Base-by-base conservation (phyloP, 2,113 vertebrate genomes). In the Mus spicilegus region DNA sequence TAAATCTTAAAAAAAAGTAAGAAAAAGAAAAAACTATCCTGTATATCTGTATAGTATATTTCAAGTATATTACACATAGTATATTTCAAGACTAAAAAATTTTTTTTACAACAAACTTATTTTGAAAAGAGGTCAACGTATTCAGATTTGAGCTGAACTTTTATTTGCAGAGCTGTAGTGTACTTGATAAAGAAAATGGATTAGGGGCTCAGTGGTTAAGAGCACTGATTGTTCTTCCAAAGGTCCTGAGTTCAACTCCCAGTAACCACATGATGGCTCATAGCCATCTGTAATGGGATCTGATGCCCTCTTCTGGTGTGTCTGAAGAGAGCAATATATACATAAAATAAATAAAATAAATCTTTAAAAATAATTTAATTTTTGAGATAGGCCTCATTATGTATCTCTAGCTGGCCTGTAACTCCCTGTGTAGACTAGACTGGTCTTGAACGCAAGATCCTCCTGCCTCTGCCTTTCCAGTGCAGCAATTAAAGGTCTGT, bases 31-130 rank as follows among this genome's bases (percentile, higher is more conserved):
- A 42, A 42, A 42, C 42, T 42, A 94, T 58, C 75, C 76, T 95
- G 91, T 95, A 30, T 87, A 86, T 96, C 93, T 93, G 89, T 96
- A 96, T 51, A 95, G 82, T 85, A 94, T 96, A 87, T 82, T 94
- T 97, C 80, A 95, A 97, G 51, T 65, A 65, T 84, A 88, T 96
- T 94, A 94, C 86, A 91, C 96, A 96, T 49, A 94, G 81, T 84
- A 92, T 96, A 89, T 82, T 94, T 97, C 80, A 95, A 96, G 42
- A 93, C 73, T 96, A 65, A 89, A 87, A 96, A 94, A 54, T 88
- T 76, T 80, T 67, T 30, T 96, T 93, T 51, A 90, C 77, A 97
- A 87, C 42, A 92, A 91, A 91, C 92, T 90, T 87, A 96, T 85
- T 96, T 96, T 94, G 88, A 92, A 97, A 93, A 92, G 65, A 90